Base-by-base conservation (phyloP, 2,797 vertebrate species). In the Pangasius krempfi region DNA sequence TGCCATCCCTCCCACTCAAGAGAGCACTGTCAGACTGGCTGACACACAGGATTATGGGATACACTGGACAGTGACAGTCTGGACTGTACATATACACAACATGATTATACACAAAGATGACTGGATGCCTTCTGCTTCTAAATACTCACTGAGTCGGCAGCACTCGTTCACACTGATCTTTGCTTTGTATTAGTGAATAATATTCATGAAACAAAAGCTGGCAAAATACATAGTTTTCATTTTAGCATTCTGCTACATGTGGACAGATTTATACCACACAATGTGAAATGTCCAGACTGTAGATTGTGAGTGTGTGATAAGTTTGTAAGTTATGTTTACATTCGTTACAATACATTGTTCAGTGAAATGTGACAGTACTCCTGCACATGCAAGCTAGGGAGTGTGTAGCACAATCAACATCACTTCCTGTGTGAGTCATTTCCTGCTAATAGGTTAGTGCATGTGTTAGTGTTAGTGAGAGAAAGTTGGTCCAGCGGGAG, bases 361-460 rank as follows among this genome's bases (percentile, higher is more conserved):
- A 30, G 52, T 66, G 47, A 64, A 85, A 79, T 40, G 30, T 73
- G 75, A 82, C 64, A 2, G 47, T 33, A 22, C 64, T 30, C 14
- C 40, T 4, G 30, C 27, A 66, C 37, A 70, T 68, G 85, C 37
- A 40, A 47, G 40, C 64, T 40, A 87, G 79, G 58, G 68, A 86
- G 60, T 80, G 73, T 80, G 83, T 84, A 52, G 50, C 22, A 80
- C 60, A 89, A 20, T 60, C 60, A 9, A 37, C 66, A 79, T 62
- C 62, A 82, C 50, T 82, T 90, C 82, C 85, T 30, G 64, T 27
- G 33, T 56, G 75, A 88, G 58, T 85, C 66, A 84, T 85, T 78
- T 88, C 87, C 83, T 76, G 30, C 0, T 72, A 64, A 80, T 86
- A 78, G 68, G 66, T 73, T 56, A 52, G 25, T 58, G 4, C 56